Evolutionary conservation across 1,140 invertebrate species (phyloP).

Genomic region (Copidosoma floridanum): DNA sequence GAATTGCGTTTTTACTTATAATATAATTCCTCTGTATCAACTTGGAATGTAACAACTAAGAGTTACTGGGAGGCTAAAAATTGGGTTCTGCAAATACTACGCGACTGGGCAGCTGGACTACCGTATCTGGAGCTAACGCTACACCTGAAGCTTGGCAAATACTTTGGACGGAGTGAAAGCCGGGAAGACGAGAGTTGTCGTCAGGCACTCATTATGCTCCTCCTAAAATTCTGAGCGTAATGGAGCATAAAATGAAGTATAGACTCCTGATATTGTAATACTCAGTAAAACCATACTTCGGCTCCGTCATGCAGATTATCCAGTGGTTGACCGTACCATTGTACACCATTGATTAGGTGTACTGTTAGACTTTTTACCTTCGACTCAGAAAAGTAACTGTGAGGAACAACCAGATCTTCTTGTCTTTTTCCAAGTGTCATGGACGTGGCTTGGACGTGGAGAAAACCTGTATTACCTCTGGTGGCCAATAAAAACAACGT

Average conservation of each 20-base stretch:
- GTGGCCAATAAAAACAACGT: no score
- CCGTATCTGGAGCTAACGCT: conserved; percentile 36
- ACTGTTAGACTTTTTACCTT: conserved; percentile 71
- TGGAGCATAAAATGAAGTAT: conserved; percentile 86
- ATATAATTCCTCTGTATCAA: no score
- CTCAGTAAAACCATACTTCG: conserved; percentile 91
- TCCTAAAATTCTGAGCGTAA: conserved; percentile 91
- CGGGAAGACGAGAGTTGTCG: conserved; percentile 77
- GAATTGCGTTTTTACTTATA: no score
- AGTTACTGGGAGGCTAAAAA: conserved; percentile 11
- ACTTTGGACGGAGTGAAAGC: conserved; percentile 54
- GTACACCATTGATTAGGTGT: conserved; percentile 86
- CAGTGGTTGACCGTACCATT: conserved; percentile 87
- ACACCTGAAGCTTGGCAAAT: conserved; percentile 43
- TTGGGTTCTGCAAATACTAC: not conserved
- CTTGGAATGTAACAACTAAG: not conserved
- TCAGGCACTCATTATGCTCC: conserved; percentile 89
- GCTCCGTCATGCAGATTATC: conserved; percentile 83
- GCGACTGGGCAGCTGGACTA: not conserved
- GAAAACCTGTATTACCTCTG: no score
- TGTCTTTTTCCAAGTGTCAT: no score
- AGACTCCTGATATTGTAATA: conserved; percentile 85
- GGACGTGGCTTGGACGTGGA: no score
- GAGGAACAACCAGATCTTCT: conserved; percentile 69
- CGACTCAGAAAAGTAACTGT: conserved; percentile 90